Percentiles rank a stretch among this genome's conserved stretches.
Conservation (phyloP, 2,888 invertebrate genomes). For the Parapristionchus giblindavisi region DNA sequence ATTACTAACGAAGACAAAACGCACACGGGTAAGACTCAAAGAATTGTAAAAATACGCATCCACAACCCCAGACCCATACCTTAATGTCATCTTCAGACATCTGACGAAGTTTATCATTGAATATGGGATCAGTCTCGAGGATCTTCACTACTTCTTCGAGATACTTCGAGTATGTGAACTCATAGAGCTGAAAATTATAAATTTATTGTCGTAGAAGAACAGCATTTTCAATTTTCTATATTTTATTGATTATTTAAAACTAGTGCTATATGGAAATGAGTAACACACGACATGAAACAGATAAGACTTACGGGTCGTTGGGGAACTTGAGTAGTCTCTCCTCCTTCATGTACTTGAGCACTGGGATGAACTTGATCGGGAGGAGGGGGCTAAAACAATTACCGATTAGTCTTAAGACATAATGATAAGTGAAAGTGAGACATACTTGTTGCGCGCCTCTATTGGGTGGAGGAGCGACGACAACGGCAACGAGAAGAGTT, state of each 20-base stretch:
- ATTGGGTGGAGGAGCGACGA: conserved; percentile 19
- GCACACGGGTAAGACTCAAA: not conserved
- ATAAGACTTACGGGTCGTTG: not conserved
- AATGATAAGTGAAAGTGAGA: not conserved
- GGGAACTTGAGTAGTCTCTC: not conserved
- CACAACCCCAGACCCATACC: conserved; percentile 45
- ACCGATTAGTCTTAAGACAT: too few species aligned
- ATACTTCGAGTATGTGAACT: conserved; percentile 66
- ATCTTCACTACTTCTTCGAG: conserved; percentile 67
- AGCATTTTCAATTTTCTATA: too few species aligned
- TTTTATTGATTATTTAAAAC: too few species aligned
- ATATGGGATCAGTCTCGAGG: conserved; percentile 65
- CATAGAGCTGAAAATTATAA: conserved; percentile 57
- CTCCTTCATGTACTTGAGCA: not conserved
- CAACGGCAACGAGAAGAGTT: not conserved
- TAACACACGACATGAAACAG: too few species aligned
- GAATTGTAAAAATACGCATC: not conserved
- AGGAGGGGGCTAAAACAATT: not conserved
- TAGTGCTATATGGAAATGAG: too few species aligned
- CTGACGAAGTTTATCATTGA: conserved; percentile 58
- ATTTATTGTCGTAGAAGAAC: too few species aligned
- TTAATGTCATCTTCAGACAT: conserved; percentile 68
- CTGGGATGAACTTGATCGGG: not conserved
- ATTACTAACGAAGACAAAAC: not conserved
- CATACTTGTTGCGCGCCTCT: not conserved